Conservation (phyloP, 2,113 vertebrate species). For the Microtus richardsoni region DNA sequence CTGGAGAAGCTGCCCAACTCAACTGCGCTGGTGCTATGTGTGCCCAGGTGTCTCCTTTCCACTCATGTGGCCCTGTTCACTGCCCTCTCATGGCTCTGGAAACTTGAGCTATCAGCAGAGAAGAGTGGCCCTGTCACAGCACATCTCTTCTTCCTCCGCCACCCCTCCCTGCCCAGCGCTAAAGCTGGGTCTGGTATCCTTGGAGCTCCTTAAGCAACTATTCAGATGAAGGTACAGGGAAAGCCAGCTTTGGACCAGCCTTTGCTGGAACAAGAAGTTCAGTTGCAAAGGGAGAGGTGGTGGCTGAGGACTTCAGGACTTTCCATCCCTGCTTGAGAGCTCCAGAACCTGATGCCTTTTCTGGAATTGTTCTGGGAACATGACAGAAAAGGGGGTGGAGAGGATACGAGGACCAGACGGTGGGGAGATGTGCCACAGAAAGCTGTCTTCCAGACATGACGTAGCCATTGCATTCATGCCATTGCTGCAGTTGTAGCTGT, state of each 20-base stretch:
- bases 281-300: background rate
- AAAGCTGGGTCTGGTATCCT: too few relatives aligned
- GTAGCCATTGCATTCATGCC: background rate
- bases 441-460: background rate
- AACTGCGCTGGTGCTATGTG: fast-evolving
- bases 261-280: background rate
- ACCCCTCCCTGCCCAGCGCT: too few relatives aligned
- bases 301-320: background rate
- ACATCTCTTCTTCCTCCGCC: background rate
- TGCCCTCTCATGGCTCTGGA: background rate
- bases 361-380: background rate
- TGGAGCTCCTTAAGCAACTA: background rate
- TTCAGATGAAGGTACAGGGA: background rate
- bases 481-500: too few relatives aligned
- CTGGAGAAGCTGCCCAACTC: background rate
- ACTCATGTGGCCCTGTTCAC: background rate
- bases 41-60: fast-evolving
- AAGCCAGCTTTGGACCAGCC: background rate
- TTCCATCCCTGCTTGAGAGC: background rate
- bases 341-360: background rate
- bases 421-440: background rate
- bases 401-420: background rate
- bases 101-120: background rate
- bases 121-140: background rate
- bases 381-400: background rate